Evolutionary conservation across 1,140 invertebrate species (phyloP), one percentile per base, ranked within the genome.

Genomic region (Micrasema minimum): DNA sequence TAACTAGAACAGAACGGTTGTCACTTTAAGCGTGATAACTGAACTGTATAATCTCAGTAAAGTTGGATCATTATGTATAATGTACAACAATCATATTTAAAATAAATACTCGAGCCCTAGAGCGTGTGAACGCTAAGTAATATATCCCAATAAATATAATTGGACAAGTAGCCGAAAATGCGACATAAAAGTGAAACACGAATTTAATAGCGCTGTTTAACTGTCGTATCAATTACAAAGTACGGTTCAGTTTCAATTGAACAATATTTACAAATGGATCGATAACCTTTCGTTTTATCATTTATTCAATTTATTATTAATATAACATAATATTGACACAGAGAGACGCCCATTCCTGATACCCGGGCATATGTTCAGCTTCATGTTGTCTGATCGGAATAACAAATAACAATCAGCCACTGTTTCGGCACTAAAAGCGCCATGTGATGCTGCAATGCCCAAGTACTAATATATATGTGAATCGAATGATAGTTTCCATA

Each of bases 291-390:
- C 11, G 35, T 20, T 38, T 59, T 38, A 59, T 59, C 35, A 14
- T 16, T 35, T 18, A 59, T 59, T 59, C n/a, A 18, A 59, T n/a
- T n/a, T n/a, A n/a, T 59, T 59, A 59, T n/a, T 45, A 45, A 53
- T 31, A 31, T 14, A 9, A 41, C 55, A 59, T 38, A n/a, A n/a
- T n/a, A 41, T 41, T 59, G 55, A 59, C 55, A 38, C 14, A 59
- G 31, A 22, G 43, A 43, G 23, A 20, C 59, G 59, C 38, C 59
- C 59, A 62, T 62, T 62, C 16, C 11, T n/a, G 43, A 62, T 62
- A 62, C 41, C 10, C 16, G 38, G 59, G 22, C 41, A 62, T 45
- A 38, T 62, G 59, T 62, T 62, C 43, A 23, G 59, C 38, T 46
- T 62, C 59, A 46, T 46, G 14, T 43, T 43, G 18, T 16, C 6